phyloP scores from a whole-genome alignment of 2,113 vertebrate species.

The Egretta garzetta region DNA sequence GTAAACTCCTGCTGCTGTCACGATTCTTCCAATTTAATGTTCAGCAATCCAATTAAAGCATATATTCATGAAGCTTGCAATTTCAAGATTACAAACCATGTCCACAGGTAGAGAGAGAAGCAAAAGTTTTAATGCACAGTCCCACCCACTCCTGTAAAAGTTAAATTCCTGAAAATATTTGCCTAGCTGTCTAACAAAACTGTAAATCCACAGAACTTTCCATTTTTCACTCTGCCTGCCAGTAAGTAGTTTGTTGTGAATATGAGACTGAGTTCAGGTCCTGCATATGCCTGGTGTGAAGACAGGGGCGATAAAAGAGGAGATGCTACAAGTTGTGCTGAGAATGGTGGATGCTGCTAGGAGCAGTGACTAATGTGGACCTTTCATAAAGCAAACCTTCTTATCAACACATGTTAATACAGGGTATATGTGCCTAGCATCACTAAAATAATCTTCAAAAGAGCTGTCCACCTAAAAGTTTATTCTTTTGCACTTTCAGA shows the following conservation, averaged over 20 bases:
- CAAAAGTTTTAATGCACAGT: neutral
- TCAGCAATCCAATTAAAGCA: neutral
- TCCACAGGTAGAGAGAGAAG: neutral
- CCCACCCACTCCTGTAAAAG: neutral
- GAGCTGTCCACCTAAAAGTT: neutral
- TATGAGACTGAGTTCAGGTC: neutral
- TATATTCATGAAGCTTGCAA: neutral
- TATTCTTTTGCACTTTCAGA: neutral
- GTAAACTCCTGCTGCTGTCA: neutral
- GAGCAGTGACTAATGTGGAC: neutral
- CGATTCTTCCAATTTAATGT: neutral
- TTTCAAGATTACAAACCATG: neutral
- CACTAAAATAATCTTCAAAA: neutral
- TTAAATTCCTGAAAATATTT: neutral
- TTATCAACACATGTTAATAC: neutral
- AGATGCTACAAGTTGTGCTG: neutral
- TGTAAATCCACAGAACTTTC: neutral
- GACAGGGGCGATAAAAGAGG: neutral
- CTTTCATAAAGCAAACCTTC: neutral
- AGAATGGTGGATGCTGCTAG: neutral
- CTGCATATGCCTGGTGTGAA: neutral
- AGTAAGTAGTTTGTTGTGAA: neutral
- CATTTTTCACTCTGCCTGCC: neutral
- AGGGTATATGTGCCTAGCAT: neutral
- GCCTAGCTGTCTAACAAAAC: neutral